A percentile compares a stretch with the other conserved stretches of the same genome.
Conservation (phyloP, 2,888 invertebrate species). For the Leptogaster cylindrica region DNA sequence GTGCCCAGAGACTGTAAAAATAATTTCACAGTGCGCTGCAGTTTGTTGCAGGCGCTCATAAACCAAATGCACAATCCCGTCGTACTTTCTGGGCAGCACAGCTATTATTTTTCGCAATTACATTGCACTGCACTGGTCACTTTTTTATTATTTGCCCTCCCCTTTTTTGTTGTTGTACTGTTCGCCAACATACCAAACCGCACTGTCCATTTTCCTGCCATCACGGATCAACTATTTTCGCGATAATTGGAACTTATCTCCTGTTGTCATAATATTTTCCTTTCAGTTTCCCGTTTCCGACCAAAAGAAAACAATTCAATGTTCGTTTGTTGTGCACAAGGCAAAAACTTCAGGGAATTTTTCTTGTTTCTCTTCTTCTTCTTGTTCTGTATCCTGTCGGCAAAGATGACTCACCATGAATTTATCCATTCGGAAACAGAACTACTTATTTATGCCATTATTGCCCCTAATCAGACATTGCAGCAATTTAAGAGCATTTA, state of each 20-base stretch:
- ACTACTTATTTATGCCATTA: slow-evolving; percentile 34
- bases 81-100: not conserved
- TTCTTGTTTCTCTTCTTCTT: not conserved
- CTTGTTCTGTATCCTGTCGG: not conserved
- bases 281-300: slow-evolving; percentile 6
- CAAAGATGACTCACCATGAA: not conserved
- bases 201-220: not conserved
- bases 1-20: slow-evolving; percentile 21
- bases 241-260: slow-evolving; percentile 29
- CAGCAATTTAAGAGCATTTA: slow-evolving; percentile 1
- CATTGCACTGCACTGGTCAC: not conserved
- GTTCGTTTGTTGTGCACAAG: not conserved
- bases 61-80: slow-evolving; percentile 4
- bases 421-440: slow-evolving; percentile 8
- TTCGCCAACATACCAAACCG: not conserved
- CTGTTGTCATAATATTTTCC: slow-evolving; percentile 16
- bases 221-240: slow-evolving; percentile 14
- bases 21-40: slow-evolving; percentile 2
- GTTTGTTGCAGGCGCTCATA: slow-evolving; percentile 26
- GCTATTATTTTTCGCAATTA: slow-evolving; percentile 9
- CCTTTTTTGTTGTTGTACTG: not conserved
- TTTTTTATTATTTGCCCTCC: not conserved
- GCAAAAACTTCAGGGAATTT: not conserved
- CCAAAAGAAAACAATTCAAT: not conserved
- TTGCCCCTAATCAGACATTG: slow-evolving; percentile 30